Conservation (phyloP, 2,888 invertebrate species). For the Stenodema calcarata region DNA sequence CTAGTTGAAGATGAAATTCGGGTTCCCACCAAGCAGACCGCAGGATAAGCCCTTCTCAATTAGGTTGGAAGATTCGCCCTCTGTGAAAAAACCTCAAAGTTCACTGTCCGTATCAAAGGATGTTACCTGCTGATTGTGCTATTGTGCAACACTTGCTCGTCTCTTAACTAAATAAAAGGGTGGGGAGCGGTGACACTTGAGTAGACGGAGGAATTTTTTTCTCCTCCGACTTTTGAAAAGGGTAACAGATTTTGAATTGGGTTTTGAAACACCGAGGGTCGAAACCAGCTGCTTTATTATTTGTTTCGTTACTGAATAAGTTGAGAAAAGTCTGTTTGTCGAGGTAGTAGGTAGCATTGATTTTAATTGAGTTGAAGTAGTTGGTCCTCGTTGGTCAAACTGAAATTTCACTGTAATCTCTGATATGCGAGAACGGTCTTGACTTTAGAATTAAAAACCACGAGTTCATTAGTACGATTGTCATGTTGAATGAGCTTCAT, state of each 20-base stretch:
- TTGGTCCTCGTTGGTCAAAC: too few species aligned
- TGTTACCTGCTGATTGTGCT: constrained; percentile 40
- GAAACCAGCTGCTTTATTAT: background rate
- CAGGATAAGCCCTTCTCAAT: constrained; percentile 17
- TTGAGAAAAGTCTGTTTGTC: background rate
- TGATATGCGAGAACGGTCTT: too few species aligned
- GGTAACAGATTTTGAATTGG: constrained; percentile 35
- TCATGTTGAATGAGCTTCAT: too few species aligned
- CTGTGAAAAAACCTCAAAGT: background rate
- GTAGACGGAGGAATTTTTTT: background rate
- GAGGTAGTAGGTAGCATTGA: too few species aligned
- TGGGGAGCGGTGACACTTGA: constrained; percentile 25
- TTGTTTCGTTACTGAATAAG: background rate
- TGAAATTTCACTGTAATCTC: too few species aligned
- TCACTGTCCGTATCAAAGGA: constrained; percentile 7
- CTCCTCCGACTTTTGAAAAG: background rate
- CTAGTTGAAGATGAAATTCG: constrained; percentile 9
- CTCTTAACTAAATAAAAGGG: constrained; percentile 10
- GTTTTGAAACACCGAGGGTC: constrained; percentile 14
- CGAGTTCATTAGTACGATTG: too few species aligned
- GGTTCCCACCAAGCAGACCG: constrained; percentile 23
- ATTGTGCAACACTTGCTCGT: constrained; percentile 40
- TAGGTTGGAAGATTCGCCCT: constrained; percentile 35
- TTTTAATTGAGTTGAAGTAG: too few species aligned
- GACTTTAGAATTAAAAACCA: too few species aligned